These are phyloP conservation scores for Stenodema calcarata DNA, from an alignment of 2,888 invertebrate species.

Conservation along the genomic window DNA sequence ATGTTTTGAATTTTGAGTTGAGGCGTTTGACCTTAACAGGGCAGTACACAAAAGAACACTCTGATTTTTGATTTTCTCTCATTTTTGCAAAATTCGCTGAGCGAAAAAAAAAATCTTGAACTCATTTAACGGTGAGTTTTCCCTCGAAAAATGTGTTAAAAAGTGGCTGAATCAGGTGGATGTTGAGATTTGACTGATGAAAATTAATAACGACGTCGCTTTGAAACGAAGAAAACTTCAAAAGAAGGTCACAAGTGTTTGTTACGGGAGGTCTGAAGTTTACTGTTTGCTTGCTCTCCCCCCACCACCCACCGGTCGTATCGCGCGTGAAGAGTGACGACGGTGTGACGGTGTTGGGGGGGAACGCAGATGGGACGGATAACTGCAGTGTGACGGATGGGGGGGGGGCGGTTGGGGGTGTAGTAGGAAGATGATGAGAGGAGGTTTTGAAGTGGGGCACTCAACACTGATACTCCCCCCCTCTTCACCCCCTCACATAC, in stretches of 20 bases:
- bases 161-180: neutral
- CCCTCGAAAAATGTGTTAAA: too few relatives aligned
- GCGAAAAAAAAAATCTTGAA: too few relatives aligned
- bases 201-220: constrained; percentile 9
- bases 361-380: constrained; percentile 13
- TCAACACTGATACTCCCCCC: constrained; percentile 22
- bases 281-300: constrained; percentile 32
- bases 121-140: too few relatives aligned
- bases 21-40: too few relatives aligned
- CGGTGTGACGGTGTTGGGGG: neutral
- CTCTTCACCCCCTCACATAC: neutral
- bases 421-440: constrained; percentile 22
- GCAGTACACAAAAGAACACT: too few relatives aligned
- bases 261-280: constrained; percentile 29
- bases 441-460: constrained; percentile 36
- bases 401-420: neutral
- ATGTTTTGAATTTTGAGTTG: too few relatives aligned
- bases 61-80: too few relatives aligned
- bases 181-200: neutral
- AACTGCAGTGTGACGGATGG: neutral
- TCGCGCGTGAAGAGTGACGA: neutral
- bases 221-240: constrained; percentile 34
- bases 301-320: too few relatives aligned
- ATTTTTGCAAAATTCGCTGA: too few relatives aligned
- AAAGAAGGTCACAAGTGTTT: constrained; percentile 16